Conservation (phyloP, 1,140 invertebrate species). For the Mercenaria mercenaria region DNA sequence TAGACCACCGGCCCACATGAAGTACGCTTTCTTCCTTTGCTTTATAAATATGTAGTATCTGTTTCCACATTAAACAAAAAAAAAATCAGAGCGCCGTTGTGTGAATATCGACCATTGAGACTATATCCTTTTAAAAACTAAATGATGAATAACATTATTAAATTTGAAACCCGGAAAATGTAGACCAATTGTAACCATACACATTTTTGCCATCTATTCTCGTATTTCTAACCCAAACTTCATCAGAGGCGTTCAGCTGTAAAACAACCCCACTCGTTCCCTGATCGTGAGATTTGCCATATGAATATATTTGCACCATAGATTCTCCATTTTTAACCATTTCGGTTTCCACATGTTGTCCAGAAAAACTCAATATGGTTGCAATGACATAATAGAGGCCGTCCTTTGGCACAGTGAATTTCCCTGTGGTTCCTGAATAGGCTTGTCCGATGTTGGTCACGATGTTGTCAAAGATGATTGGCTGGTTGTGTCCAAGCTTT, state of each 20-base stretch:
- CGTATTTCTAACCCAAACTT: conserved; percentile 13
- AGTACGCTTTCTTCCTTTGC: no score
- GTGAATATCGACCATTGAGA: no score
- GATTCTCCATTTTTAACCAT: conserved; percentile 7
- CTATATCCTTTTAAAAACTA: no score
- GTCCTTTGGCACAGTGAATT: conserved; percentile 18
- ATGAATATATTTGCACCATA: conserved; percentile 9
- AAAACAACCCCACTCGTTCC: conserved; percentile 39
- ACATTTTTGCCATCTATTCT: not conserved
- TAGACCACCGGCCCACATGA: no score
- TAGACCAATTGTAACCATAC: conserved; percentile 18
- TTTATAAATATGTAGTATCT: no score
- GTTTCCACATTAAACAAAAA: no score
- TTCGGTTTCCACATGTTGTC: not conserved
- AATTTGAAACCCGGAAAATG: conserved; percentile 29
- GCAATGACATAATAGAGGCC: conserved; percentile 35
- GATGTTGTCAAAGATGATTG: not conserved
- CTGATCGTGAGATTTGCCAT: not conserved
- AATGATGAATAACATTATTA: no score
- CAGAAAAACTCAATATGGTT: conserved; percentile 18
- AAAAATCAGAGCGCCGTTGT: no score
- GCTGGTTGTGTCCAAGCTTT: conserved; percentile 1
- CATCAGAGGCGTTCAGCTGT: not conserved
- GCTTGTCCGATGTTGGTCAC: not conserved
- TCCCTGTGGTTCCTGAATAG: not conserved